Percentiles rank a stretch among this genome's conserved stretches.
phyloP scores from a whole-genome alignment of 2,113 vertebrate genomes.

The Trochalopteron elliotii region DNA sequence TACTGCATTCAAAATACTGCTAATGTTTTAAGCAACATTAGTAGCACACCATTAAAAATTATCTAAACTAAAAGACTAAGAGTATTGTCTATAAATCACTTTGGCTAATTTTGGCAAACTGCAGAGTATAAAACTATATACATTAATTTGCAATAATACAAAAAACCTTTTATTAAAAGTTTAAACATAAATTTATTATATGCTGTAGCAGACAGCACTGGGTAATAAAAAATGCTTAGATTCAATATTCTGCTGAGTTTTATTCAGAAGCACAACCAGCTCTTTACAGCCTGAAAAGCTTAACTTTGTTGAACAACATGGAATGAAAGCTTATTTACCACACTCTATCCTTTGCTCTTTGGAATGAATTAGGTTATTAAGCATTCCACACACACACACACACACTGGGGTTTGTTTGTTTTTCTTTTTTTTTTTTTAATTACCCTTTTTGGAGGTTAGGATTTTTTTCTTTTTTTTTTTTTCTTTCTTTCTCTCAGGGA shows the following conservation, averaged over 20 bases:
- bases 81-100: not conserved
- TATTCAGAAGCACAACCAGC: not conserved
- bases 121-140: not conserved
- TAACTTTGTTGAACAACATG: not conserved
- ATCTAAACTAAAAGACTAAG: not conserved
- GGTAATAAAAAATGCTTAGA: not conserved
- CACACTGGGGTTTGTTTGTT: not conserved
- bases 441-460: not conserved
- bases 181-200: not conserved
- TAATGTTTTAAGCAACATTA: not conserved
- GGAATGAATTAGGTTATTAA: not conserved
- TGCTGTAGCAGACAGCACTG: not conserved
- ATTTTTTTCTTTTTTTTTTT: not conserved
- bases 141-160: not conserved
- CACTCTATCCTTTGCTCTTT: not conserved
- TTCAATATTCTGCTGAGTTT: not conserved
- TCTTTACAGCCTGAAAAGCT: not conserved
- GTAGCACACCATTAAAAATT: not conserved
- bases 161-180: not conserved
- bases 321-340: constrained; percentile 21
- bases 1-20: not conserved
- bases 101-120: not conserved
- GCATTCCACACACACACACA: not conserved
- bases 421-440: not conserved
- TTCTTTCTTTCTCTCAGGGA: too few relatives aligned